Evolutionary conservation across 2,888 invertebrate genomes (phyloP).

Genomic region (Spodoptera littoralis): DNA sequence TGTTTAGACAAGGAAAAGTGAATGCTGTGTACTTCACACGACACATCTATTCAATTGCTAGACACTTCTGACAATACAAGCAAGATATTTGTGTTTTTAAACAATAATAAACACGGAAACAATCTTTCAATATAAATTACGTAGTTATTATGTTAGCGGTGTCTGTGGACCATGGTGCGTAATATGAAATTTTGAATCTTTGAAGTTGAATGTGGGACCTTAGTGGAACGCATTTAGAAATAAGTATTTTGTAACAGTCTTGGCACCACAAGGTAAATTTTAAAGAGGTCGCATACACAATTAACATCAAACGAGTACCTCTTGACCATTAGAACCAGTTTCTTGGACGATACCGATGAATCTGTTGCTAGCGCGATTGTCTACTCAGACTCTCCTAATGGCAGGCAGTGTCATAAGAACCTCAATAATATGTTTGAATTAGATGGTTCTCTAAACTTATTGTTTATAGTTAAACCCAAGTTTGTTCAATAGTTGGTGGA

Average conservation of each 20-base stretch:
- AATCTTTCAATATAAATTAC: constrained; percentile 31
- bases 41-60: constrained; percentile 57
- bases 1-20: constrained; percentile 65
- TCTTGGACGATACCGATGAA: constrained; percentile 29
- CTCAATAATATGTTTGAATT: constrained; percentile 7
- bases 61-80: constrained; percentile 45
- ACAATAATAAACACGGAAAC: constrained; percentile 51
- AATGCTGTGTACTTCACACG: constrained; percentile 61
- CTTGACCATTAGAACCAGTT: constrained; percentile 42
- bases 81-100: constrained; percentile 48
- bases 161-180: too few relatives aligned
- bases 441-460: constrained; percentile 14
- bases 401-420: not conserved
- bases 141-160: constrained; percentile 11
- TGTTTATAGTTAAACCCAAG: constrained; percentile 25
- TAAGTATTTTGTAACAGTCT: constrained; percentile 50
- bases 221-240: constrained; percentile 48
- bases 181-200: too few relatives aligned
- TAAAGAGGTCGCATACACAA: constrained; percentile 48
- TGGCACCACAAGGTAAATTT: constrained; percentile 51
- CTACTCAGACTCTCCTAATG: not conserved
- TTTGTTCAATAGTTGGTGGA: constrained; percentile 21
- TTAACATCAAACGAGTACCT: constrained; percentile 46
- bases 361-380: constrained; percentile 15
- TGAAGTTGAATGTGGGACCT: not conserved